Conservation (phyloP, 2,888 invertebrate genomes). For the Eucera pruinosa region DNA sequence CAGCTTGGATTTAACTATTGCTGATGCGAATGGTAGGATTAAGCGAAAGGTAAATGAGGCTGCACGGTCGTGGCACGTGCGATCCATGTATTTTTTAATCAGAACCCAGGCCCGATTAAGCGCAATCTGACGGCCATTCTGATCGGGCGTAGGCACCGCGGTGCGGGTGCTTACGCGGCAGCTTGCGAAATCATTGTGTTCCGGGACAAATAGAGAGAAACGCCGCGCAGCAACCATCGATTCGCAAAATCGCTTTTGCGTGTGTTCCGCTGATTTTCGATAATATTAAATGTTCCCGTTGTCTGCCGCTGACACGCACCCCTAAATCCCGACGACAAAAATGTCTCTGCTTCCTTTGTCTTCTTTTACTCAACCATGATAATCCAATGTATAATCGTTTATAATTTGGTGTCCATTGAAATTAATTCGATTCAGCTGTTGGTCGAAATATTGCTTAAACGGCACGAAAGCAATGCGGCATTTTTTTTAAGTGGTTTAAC, state of each 20-base stretch:
- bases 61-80: conserved; percentile 47
- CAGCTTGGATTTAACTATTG: conserved; percentile 36
- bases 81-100: conserved; percentile 69
- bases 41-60: conserved; percentile 64
- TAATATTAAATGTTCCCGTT: conserved; percentile 47
- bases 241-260: conserved; percentile 63
- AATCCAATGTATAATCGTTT: conserved; percentile 23
- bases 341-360: not conserved
- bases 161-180: conserved; percentile 70
- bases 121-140: conserved; percentile 72
- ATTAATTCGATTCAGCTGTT: not conserved
- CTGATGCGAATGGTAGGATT: conserved; percentile 40
- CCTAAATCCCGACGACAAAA: conserved; percentile 23
- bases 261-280: conserved; percentile 63
- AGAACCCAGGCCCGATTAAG: conserved; percentile 68
- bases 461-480: not conserved
- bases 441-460: not conserved
- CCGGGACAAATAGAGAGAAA: conserved; percentile 66
- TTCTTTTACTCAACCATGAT: conserved; percentile 13
- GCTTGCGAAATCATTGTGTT: conserved; percentile 74
- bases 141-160: conserved; percentile 59
- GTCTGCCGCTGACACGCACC: conserved; percentile 29
- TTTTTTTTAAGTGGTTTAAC: no score
- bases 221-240: conserved; percentile 50
- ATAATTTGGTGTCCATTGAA: conserved; percentile 1